Conservation (phyloP, 2,888 invertebrate genomes). For the Drosophila ezoana region DNA sequence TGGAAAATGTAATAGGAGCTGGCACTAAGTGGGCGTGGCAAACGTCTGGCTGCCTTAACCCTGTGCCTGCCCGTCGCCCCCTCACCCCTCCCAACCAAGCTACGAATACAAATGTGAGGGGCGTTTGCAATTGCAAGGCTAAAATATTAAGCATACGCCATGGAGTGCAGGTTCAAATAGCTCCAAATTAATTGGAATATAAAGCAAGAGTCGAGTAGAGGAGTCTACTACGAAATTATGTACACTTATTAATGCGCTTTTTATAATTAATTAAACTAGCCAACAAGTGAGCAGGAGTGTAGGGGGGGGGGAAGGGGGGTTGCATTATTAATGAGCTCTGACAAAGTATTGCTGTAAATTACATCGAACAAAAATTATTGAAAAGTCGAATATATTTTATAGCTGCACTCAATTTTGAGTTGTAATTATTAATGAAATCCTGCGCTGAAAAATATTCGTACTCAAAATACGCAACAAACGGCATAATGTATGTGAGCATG, state of each 20-base stretch:
- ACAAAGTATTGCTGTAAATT: constrained; percentile 34
- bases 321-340: constrained; percentile 43
- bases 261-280: constrained; percentile 26
- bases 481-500: not conserved
- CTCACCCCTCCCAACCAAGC: not conserved
- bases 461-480: not conserved
- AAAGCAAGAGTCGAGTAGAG: constrained; percentile 8
- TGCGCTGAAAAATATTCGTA: constrained; percentile 1
- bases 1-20: constrained; percentile 66
- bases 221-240: constrained; percentile 16
- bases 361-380: not conserved
- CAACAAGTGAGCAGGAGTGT: not conserved
- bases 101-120: constrained; percentile 14
- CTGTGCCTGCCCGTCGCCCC: not conserved
- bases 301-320: not conserved
- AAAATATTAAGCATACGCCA: constrained; percentile 72
- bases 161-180: constrained; percentile 41
- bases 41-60: not conserved
- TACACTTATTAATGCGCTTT: constrained; percentile 19
- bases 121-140: constrained; percentile 30
- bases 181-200: constrained; percentile 59
- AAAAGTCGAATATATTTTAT: constrained; percentile 1
- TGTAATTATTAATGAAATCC: constrained; percentile 13
- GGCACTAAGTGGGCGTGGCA: constrained; percentile 26
- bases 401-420: constrained; percentile 5